Evolutionary conservation across 2,113 vertebrate genomes (phyloP), one percentile per base, ranked within the genome.

Genomic region (Ramphastos sulfuratus): DNA sequence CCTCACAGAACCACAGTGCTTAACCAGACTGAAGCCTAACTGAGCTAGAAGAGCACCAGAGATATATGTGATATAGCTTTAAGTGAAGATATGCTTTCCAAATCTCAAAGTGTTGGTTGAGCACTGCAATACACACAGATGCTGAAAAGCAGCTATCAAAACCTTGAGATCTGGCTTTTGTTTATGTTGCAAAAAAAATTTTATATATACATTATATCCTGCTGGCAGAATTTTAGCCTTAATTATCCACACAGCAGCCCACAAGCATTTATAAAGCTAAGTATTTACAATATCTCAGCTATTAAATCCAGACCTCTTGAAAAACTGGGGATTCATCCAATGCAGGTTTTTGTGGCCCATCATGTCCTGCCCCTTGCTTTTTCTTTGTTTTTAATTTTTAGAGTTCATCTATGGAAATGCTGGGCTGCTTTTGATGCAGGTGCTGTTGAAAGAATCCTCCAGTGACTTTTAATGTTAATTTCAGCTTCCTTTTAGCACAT

Each of bases 331-430:
- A 82, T 89, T 95, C 65, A 83, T 61, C 54, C 90, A 69, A 73
- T 50, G 67, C 24, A 61, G 19, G n/a, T 54, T 35, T 5, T 42
- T 84, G 39, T 59, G 65, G 39, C 31, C 25, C 37, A 79, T 61
- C 8, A 7, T 19, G 15, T 35, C 25, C 23, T 3, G 1, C 3
- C 14, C 2, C 0, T 20, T 61, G 7, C 6, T 65, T 87, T 75
- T 63, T n/a, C 1, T 37, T 69, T 69, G 65, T 48, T 44, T 56
- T 52, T 56, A 33, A 39, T 83, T 88, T 77, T 81, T 58, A 44
- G 64, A 81, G 42, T 31, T 77, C 7, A 67, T n/a, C 19, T 83
- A 5, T n/a, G 16, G 30, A 88, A 83, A 74, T 12, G 5, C 13
- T 74, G 27, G 9, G 9, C 37, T 81, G 37, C 48, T 74, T 86